These are phyloP conservation scores for Taphrorychus bicolor DNA, from an alignment of 2,888 invertebrate species.

Conservation along the genomic window DNA sequence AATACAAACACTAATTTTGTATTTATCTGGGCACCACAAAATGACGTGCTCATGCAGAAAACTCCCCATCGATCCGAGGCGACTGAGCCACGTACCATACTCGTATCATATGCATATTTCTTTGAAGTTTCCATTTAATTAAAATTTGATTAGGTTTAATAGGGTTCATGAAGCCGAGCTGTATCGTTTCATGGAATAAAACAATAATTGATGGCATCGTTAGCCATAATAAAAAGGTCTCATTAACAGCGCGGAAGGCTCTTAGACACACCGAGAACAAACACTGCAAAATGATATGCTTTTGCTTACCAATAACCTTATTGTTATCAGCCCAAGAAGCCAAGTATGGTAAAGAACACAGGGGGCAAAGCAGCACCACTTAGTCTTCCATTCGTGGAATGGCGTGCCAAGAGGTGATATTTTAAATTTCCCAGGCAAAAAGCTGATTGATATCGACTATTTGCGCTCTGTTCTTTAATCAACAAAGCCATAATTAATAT, in stretches of 20 bases:
- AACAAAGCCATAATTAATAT: slow-evolving; percentile 38
- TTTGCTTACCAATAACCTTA: too few species aligned
- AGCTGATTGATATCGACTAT: slow-evolving; percentile 36
- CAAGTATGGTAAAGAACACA: background rate
- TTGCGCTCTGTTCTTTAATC: slow-evolving; percentile 40
- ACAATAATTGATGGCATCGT: slow-evolving; percentile 26
- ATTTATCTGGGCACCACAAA: background rate
- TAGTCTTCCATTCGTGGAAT: background rate
- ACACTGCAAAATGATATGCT: background rate
- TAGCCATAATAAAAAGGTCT: slow-evolving; percentile 20
- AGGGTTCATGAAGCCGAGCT: slow-evolving; percentile 29
- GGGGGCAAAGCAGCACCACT: slow-evolving; percentile 3
- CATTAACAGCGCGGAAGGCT: slow-evolving; percentile 9
- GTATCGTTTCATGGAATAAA: slow-evolving; percentile 24
- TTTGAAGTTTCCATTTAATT: slow-evolving; percentile 37
- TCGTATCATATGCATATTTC: slow-evolving; percentile 34
- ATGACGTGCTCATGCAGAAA: background rate
- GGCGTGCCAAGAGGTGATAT: slow-evolving; percentile 32
- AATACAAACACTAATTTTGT: background rate
- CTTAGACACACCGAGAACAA: background rate
- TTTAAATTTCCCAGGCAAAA: slow-evolving; percentile 31
- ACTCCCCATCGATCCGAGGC: slow-evolving; percentile 6
- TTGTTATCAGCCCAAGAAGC: background rate
- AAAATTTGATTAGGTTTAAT: slow-evolving; percentile 34
- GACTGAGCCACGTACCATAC: slow-evolving; percentile 14